Base-by-base conservation (phyloP, 1,140 invertebrate genomes). In the Monochamus saltuarius region DNA sequence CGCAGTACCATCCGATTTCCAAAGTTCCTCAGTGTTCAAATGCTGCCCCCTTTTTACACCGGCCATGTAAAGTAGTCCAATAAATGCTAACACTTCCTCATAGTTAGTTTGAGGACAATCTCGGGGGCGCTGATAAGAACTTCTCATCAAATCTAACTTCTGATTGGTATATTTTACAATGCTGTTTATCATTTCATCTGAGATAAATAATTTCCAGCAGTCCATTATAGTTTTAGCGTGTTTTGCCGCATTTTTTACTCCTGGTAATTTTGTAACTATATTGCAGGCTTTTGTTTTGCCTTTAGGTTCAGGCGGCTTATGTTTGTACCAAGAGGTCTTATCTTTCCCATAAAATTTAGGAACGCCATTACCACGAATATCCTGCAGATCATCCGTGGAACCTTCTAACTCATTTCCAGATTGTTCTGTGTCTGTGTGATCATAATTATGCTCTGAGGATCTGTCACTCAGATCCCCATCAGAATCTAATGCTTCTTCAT, bases 61-160 rank as follows among this genome's bases (percentile, higher is more conserved):
- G 59, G 75, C 73, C 40, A 79, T 70, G 66, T 82, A 82, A 39
- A 82, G 62, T 58, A 82, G 73, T 34, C 79, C 80, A 66, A 83
- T 43, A 10, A 43, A 7, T n/a, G 49, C 34, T 36, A n/a, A 0
- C 7, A 36, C 38, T 51, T 51, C 49, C 13, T 51, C 49, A 51
- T 13, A 51, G 13, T 51, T n/a, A 36, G 49, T 51, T 16, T 29
- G n/a, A 10, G 14, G 29, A 29, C 34, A 36, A 51, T 51, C 34
- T 9, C 49, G 11, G 35, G 14, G 7, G 8, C 34, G 49, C 17
- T 51, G 8, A 13, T 36, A 51, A 51, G 49, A 35, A 36, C 29
- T 14, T 36, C 13, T n/a, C 29, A 51, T 51, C 11, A 13, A n/a
- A n/a, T 51, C 34, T 51, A 51, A 51, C 38, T 51, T 51, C 17